Percentiles rank a stretch among this genome's conserved stretches.
phyloP scores from a whole-genome alignment of 2,113 vertebrate species.

The Salvelinus fontinalis region DNA sequence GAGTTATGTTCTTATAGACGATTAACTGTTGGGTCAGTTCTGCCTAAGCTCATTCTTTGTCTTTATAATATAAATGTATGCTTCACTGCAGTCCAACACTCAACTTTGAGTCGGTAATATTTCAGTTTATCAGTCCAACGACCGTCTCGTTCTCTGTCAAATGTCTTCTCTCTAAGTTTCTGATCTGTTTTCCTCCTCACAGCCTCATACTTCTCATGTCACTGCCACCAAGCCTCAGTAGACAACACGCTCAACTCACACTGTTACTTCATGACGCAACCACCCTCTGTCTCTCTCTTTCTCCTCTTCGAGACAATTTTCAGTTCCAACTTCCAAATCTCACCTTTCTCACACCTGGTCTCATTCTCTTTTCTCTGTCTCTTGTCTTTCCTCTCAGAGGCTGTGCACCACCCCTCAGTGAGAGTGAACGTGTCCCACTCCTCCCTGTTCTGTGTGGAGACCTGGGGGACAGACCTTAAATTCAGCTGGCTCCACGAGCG shows the following conservation, averaged over 20 bases:
- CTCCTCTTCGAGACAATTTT: conserved; percentile 18
- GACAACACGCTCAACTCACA: no score
- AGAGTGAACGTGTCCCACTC: conserved; percentile 73
- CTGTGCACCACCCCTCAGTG: conserved; percentile 73
- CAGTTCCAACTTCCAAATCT: neutral
- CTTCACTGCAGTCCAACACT: conserved; percentile 21
- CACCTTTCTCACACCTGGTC: neutral
- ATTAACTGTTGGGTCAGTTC: neutral
- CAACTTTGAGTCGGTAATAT: conserved; percentile 38
- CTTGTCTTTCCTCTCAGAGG: conserved; percentile 53
- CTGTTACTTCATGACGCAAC: no score
- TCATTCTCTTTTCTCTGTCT: neutral
- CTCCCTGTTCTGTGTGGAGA: conserved; percentile 67
- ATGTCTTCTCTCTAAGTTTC: conserved; percentile 51
- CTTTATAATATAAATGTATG: conserved; percentile 20
- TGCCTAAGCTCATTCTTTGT: conserved; percentile 21
- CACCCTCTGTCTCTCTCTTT: conserved; percentile 29
- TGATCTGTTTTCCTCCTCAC: conserved; percentile 54
- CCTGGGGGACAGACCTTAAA: conserved; percentile 74
- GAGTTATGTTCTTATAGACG: conserved; percentile 18
- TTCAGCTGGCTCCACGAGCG: conserved; percentile 75
- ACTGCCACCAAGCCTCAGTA: conserved; percentile 8
- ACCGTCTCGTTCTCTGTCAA: conserved; percentile 32
- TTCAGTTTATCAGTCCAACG: conserved; percentile 54
- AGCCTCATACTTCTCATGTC: conserved; percentile 16